Conservation (phyloP, 2,113 vertebrate species). For the Hydrochoerus hydrochaeris region DNA sequence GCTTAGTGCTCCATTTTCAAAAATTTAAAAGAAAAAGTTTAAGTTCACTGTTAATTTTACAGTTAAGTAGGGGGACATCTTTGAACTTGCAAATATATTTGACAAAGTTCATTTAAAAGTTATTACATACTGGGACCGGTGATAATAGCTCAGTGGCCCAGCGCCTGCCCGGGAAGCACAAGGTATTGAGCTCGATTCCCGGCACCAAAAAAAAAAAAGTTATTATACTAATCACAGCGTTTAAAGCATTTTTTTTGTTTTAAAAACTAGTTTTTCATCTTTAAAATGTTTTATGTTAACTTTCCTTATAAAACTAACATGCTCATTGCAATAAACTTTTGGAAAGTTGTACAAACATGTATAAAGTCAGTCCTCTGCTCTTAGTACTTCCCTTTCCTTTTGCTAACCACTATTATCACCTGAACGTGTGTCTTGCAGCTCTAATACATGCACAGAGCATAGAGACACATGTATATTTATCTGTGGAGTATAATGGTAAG, state of each 20-base stretch:
- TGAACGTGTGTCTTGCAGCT: not conserved
- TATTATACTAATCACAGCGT: not conserved
- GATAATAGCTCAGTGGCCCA: no score
- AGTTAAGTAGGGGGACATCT: conserved; percentile 25
- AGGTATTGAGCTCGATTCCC: no score
- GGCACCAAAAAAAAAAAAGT: no score
- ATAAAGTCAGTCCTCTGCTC: conserved; percentile 10
- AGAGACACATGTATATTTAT: not conserved
- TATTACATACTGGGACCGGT: no score
- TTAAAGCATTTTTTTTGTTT: conserved; percentile 40
- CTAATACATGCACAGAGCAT: not conserved
- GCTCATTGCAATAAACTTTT: conserved; percentile 50
- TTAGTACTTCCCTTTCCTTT: not conserved
- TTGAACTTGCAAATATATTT: conserved; percentile 43
- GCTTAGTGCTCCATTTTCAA: conserved; percentile 27
- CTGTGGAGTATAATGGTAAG: conserved; percentile 15
- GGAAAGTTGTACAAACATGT: conserved; percentile 26
- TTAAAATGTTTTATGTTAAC: conserved; percentile 34
- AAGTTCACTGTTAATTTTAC: conserved; percentile 36
- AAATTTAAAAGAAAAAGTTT: conserved; percentile 45
- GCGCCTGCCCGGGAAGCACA: no score
- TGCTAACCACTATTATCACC: conserved; percentile 19
- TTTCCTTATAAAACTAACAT: conserved; percentile 45
- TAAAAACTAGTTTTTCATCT: conserved; percentile 26
- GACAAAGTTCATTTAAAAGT: conserved; percentile 7